Evolutionary conservation across 1,140 invertebrate genomes (phyloP).

Genomic region (Diuraphis noxia): DNA sequence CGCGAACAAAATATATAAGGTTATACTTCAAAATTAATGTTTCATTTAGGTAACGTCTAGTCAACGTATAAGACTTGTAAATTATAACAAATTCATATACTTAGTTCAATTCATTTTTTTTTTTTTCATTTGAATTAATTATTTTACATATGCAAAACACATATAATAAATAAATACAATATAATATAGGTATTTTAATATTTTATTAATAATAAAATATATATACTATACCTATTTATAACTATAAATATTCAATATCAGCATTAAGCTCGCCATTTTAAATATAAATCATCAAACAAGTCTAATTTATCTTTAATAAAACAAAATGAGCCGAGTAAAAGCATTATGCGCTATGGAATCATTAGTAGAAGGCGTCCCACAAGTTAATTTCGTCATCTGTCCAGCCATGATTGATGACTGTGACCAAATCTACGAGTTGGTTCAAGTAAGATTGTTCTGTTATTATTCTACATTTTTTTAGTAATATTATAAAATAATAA

Average conservation of each 20-base stretch:
- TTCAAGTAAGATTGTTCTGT: conserved; percentile 30
- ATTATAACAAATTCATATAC: background rate
- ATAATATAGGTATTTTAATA: background rate
- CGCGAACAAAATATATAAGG: background rate
- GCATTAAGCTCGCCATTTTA: too few species aligned
- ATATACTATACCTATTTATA: background rate
- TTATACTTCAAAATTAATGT: background rate
- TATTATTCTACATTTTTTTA: background rate
- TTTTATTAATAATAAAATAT: background rate
- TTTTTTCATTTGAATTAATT: background rate
- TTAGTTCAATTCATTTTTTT: background rate
- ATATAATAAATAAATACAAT: background rate
- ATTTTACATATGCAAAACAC: background rate
- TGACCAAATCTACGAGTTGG: conserved; percentile 20
- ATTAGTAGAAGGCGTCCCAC: conserved; percentile 20
- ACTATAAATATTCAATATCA: background rate
- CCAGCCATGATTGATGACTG: conserved; percentile 16
- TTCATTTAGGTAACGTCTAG: conserved; percentile 13
- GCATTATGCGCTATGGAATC: conserved; percentile 18
- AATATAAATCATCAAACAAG: background rate
- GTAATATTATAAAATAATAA: background rate
- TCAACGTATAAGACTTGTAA: background rate
- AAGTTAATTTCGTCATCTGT: conserved; percentile 21
- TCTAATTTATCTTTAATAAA: background rate
- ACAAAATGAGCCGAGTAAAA: background rate